Evolutionary conservation across 2,888 invertebrate species (phyloP).

Genomic region (Andrena haemorrhoa): DNA sequence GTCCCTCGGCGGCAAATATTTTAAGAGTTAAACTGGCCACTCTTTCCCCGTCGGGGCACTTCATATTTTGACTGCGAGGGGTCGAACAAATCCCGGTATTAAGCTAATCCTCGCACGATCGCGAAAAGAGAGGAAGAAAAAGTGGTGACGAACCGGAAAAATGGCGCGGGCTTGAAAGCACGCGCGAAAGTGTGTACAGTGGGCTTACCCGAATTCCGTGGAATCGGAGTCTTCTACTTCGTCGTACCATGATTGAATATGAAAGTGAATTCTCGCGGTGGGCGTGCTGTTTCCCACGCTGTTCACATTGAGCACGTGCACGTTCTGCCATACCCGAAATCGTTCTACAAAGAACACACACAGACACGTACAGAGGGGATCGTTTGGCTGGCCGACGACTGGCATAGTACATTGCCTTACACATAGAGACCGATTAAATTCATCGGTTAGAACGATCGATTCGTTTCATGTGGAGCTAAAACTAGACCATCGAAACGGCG

Average conservation of each 20-base stretch:
- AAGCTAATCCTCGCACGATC: not conserved
- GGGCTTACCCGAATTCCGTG: conserved; percentile 74
- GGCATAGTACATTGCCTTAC: conserved; percentile 8
- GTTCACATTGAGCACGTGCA: conserved; percentile 81
- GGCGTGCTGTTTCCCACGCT: conserved; percentile 74
- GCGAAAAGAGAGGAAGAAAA: not conserved
- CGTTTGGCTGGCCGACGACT: conserved; percentile 5
- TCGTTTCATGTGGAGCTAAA: conserved; percentile 12
- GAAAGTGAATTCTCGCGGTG: conserved; percentile 71
- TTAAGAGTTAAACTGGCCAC: not conserved
- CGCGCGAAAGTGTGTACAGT: not conserved
- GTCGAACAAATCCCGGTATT: not conserved
- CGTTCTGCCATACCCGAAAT: conserved; percentile 85
- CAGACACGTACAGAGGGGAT: not conserved
- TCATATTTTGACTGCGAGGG: conserved; percentile 5
- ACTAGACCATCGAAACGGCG: conserved; percentile 10
- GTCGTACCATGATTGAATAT: conserved; percentile 83
- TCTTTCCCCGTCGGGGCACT: not conserved
- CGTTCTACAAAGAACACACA: conserved; percentile 72
- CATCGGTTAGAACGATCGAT: conserved; percentile 33
- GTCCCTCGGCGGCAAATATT: not conserved
- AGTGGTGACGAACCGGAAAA: not conserved
- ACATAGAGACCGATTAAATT: conserved; percentile 32
- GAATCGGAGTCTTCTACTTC: conserved; percentile 82
- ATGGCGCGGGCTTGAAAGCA: not conserved